A percentile compares a stretch with the other conserved stretches of the same genome.
Conservation (phyloP, 2,797 vertebrate species). For the Linurgus olivaceus region DNA sequence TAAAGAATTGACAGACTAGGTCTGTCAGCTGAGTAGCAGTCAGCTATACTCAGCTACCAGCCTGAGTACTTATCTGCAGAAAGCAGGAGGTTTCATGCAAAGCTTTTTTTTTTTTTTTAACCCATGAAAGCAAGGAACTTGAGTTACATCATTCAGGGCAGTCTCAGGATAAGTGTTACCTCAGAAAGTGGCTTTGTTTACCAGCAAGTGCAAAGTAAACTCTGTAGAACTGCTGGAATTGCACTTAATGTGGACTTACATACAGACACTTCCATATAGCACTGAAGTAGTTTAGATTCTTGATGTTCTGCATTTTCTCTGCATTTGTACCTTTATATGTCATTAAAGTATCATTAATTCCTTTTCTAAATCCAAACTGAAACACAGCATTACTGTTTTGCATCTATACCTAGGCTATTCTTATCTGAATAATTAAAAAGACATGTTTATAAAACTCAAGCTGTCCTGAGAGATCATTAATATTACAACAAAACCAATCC, state of each 20-base stretch:
- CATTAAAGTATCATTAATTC: neutral
- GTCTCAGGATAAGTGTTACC: neutral
- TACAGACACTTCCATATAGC: neutral
- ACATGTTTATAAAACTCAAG: neutral
- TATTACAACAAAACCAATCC: slow-evolving; percentile 29
- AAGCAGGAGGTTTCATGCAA: neutral
- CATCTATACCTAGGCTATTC: neutral
- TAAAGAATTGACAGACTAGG: neutral
- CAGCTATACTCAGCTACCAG: neutral
- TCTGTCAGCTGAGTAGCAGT: neutral
- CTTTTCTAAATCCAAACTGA: neutral
- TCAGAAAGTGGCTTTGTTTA: neutral
- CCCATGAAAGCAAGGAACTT: neutral
- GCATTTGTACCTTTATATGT: neutral
- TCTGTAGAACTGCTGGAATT: neutral
- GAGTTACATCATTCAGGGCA: neutral
- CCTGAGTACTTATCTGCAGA: neutral
- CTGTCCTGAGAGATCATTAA: slow-evolving; percentile 26
- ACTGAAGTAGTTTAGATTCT: neutral
- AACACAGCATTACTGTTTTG: neutral
- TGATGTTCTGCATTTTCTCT: neutral
- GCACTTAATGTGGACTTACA: neutral
- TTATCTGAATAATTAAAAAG: slow-evolving; percentile 45
- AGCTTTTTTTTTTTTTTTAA: neutral
- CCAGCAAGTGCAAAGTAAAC: neutral